Conservation (phyloP, 2,888 invertebrate species). For the Meghimatium bilineatum region DNA sequence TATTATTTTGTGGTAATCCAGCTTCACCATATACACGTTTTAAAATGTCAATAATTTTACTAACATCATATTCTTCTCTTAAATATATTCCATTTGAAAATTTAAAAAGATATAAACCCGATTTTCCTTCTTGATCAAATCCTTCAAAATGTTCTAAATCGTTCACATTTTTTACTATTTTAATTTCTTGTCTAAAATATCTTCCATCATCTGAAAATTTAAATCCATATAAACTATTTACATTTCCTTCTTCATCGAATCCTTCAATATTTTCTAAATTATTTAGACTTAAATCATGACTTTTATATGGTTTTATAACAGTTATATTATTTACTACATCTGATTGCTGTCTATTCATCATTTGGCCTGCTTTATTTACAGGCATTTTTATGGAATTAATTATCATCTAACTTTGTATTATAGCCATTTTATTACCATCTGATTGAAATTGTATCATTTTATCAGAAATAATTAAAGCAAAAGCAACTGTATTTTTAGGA, state of each 20-base stretch:
- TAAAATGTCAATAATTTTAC: not conserved
- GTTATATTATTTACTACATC: not conserved
- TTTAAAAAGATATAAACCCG: slow-evolving; percentile 13
- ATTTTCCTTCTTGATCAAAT: slow-evolving; percentile 6
- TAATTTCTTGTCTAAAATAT: not conserved
- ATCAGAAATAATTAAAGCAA: slow-evolving; percentile 4
- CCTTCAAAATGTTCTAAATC: slow-evolving; percentile 12
- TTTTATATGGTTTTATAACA: not conserved
- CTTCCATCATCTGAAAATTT: not conserved
- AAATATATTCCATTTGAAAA: slow-evolving; percentile 18
- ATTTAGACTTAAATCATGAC: not conserved
- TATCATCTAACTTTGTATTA: no score
- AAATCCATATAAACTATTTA: not conserved
- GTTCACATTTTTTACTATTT: no score
- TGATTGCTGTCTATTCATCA: not conserved
- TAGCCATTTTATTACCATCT: slow-evolving; percentile 15
- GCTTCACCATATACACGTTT: slow-evolving; percentile 6
- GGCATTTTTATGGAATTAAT: not conserved
- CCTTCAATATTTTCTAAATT: slow-evolving; percentile 1
- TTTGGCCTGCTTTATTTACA: not conserved
- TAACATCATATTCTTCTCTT: slow-evolving; percentile 2
- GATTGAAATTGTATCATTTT: slow-evolving; percentile 9
- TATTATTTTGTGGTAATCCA: not conserved
- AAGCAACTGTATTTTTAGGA: not conserved
- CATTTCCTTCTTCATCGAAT: not conserved